Evolutionary conservation across 2,797 vertebrate genomes (phyloP), one percentile per base, ranked within the genome.

Genomic region (Cossypha dichroa): DNA sequence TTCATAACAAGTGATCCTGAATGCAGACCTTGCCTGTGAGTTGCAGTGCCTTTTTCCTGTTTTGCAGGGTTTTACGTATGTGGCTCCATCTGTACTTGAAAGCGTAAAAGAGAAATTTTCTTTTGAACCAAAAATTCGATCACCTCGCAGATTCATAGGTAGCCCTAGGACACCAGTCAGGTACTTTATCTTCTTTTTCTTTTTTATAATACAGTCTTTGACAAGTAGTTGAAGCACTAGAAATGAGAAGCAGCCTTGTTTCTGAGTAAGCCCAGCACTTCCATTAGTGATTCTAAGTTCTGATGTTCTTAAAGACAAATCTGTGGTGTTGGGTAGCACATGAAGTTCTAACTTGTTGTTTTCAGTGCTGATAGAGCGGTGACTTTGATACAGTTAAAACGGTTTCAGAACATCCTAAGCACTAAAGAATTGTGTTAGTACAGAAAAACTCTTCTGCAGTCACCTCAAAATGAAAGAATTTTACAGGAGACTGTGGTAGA

Each of bases 51-150:
- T 70, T 33, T 22, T 88, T 97, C 58, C 31, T 97, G 2, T 97
- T 62, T 97, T 97, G 91, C 97, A 99, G 99, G 99, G 99, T 97
- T 99, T 99, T 96, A 99, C 99, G 7, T 99, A 99, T 17, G 99
- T 99, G 97, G 99, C 99, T 97, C 99, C 99, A 77, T 99, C 99
- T 95, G 99, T 99, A 98, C 99, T 99, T 93, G 99, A 99, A 98
- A 99, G 99, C 5, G 98, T 99, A 78, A 99, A 99, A 98, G 99
- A 99, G 97, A 99, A 99, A 97, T 99, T 99, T 98, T 99, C 98
- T 56, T 99, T 99, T 90, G 99, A 99, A 98, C 99, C 99, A 98
- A 99, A 99, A 98, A 98, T 99, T 80, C 98, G 99, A 96, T 99
- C 99, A 52, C 99, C 99, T 82, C 98, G 99, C 96, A 99, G 99